Base-by-base conservation (phyloP, 2,113 vertebrate species). In the Delphinapterus leucas region DNA sequence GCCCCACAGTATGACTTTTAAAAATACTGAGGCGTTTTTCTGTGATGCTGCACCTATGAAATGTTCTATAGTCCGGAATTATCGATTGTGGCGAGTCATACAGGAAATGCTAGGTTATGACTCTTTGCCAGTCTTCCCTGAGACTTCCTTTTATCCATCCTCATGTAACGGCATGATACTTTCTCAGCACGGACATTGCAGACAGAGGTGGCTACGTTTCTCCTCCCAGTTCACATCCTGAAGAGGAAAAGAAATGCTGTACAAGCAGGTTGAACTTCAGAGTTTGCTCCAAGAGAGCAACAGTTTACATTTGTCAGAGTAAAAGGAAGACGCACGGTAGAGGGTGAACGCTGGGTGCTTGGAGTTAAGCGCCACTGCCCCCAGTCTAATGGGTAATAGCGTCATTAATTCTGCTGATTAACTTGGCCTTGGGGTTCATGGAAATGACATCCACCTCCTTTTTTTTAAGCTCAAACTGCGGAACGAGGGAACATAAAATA, bases 331-430 rank as follows among this genome's bases (percentile, higher is more conserved):
- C 94, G 67, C 31, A 1, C 49, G 53, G 91, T 65, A 91, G 90
- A 18, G 18, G 23, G 95, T 28, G 61, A 97, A 84, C 3, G 88
- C 97, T 96, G 98, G 91, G 97, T 97, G 76, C 97, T 94, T 73
- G 90, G 90, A 96, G 98, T 93, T 95, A 97, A 98, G 93, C 11
- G 23, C 90, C 67, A 96, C 97, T 73, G 93, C 98, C 98, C 95
- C 96, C 95, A 97, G 98, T 97, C 98, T 98, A 98, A 98, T 98
- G 98, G 98, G 96, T 99, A 98, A 99, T 98, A 98, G 98, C 99
- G 98, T 99, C 98, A 99, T 99, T 99, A 99, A 99, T 99, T 99
- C 98, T 99, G 97, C 98, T 99, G 98, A 99, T 99, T 99, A 99
- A 98, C 98, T 99, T 99, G 98, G 98, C 99, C 98, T 98, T 98